Evolutionary conservation across 2,888 invertebrate genomes (phyloP).

Genomic region (Xanthostigma xanthostigma): DNA sequence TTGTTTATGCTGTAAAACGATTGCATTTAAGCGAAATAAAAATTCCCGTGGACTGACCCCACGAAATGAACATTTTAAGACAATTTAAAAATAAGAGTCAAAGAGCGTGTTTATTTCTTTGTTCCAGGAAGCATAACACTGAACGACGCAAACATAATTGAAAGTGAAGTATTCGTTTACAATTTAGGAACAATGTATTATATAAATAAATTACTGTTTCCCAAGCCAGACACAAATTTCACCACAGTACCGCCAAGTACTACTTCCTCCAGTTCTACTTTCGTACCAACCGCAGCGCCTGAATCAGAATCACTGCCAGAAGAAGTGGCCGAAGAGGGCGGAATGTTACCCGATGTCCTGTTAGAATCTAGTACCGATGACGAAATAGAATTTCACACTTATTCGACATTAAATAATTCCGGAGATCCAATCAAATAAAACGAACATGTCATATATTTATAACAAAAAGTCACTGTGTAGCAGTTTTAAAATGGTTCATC

Average conservation of each 20-base stretch:
- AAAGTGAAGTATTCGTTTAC: conserved; percentile 47
- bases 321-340: conserved; percentile 23
- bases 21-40: too few species aligned
- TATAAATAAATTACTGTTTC: conserved; percentile 40
- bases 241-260: conserved; percentile 8
- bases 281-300: conserved; percentile 5
- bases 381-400: conserved; percentile 8
- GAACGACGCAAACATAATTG: conserved; percentile 40
- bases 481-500: too few species aligned
- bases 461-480: too few species aligned
- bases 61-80: background rate
- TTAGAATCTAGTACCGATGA: conserved; percentile 20
- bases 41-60: too few species aligned
- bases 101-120: conserved; percentile 3
- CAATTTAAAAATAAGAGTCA: too few species aligned
- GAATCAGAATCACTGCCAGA: conserved; percentile 25
- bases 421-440: too few species aligned
- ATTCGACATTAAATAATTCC: too few species aligned
- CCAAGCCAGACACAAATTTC: conserved; percentile 12
- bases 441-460: too few species aligned
- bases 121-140: conserved; percentile 33
- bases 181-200: conserved; percentile 50
- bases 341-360: conserved; percentile 25
- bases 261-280: background rate
- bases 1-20: too few species aligned